Base-by-base conservation (phyloP, 1,140 invertebrate genomes). In the Chrysopa pallens region DNA sequence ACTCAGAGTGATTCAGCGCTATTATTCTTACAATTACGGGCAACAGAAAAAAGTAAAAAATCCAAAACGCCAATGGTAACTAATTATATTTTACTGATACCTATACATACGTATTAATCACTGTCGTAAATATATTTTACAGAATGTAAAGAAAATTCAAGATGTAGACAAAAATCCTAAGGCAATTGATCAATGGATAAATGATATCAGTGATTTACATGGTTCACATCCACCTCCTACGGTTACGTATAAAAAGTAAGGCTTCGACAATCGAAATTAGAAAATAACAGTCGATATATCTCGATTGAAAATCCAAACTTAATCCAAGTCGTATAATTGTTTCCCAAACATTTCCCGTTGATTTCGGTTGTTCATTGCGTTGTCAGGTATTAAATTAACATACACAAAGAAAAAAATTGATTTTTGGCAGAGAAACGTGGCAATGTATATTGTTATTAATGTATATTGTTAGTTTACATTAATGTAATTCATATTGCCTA, bases 1-100 rank as follows among this genome's bases (percentile, higher is more conserved):
- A 79, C 85, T 48, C 95, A 98, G 64, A 94, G 89, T 44, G 95
- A 99, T 50, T 84, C 92, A 0, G 88, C 90, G 15, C 75, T 98
- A 8, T 61, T 98, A 2, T 89, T 96, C 55, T 71, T 98, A 44
- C 87, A 95, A 58, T 64, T 98, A 4, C 67, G 92, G 46, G 89
- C 91, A 8, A 73, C 89, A 57, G 8, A 56, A 49, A 29, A 23
- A 13, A 41, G 27, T 13, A 41, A 33, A 48, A 12, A 47, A 9
- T 40, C 46, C 15, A 38, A 46, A 14, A 38, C 11, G 13, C 42
- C 43, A 29, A 38, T 51, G 45, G 51, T 53, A 47, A 39, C 29
- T 12, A 12, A 17, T 17, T 44, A 6, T 4, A 40, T 11, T 28
- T 47, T 66, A 63, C 2, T 63, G 47, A 46, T 55, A 54, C 40